Evolutionary conservation across 2,797 vertebrate species (phyloP), one percentile per base, ranked within the genome.

Genomic region (Eutrigla gurnardus): DNA sequence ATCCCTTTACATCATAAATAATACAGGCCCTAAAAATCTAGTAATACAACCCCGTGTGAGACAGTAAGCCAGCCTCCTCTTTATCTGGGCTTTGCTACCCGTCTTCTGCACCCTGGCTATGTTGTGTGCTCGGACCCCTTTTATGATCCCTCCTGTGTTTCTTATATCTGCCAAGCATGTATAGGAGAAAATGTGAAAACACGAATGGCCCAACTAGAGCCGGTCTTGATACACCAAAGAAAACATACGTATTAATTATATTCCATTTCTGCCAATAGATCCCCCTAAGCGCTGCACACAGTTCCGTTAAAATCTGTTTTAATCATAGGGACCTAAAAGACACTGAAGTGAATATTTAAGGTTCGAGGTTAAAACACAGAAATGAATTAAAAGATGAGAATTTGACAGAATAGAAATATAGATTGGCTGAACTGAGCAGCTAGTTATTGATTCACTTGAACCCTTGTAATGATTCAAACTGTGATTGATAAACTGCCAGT

Each of bases 391-490:
- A 59, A 7, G 17, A 12, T 2, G 37, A 60, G n/a, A 73, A 40
- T 45, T 42, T 65, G 54, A 64, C 45, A 45, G 47, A 40, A 75
- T 17, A 10, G 49, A 54, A 55, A 61, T 55, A 55, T 77, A 47
- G n/a, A 73, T n/a, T 55, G 46, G 52, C 55, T 59, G 36, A 60
- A 39, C 14, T 67, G 18, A 76, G 66, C 50, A 59, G 62, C 55
- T 49, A 49, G 45, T 65, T 83, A 81, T 78, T 70, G 77, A 83
- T 81, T 71, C 25, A 52, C 33, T 62, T 45, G 42, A 70, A 46
- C 45, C 15, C 10, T 42, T 50, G 35, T 53, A 45, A 81, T 62
- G 43, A 78, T 65, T 81, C 70, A 68, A 73, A 75, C 53, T 65
- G 35, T 66, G 72, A 80, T 70, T 85, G 70, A 83, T 70, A 60